Evolutionary conservation across 2,113 vertebrate species (phyloP).

Genomic region (Agelaius tricolor): DNA sequence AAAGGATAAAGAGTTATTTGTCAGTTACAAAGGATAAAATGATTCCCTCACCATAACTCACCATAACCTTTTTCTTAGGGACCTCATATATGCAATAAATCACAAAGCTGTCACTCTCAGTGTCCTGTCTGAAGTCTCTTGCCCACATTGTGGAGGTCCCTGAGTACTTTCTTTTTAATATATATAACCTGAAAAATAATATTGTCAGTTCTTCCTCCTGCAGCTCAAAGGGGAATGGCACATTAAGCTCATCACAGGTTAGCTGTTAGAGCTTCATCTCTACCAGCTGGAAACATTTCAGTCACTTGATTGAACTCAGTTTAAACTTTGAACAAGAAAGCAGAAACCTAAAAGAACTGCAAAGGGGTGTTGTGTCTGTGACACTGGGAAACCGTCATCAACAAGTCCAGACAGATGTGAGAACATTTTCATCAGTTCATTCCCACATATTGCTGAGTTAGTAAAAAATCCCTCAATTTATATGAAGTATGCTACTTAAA

Average conservation of each 20-base stretch:
- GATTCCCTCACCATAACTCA: background rate
- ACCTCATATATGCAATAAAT: background rate
- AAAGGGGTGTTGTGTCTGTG: background rate
- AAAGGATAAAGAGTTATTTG: background rate
- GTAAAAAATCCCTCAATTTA: background rate
- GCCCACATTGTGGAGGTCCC: background rate
- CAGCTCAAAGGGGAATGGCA: background rate
- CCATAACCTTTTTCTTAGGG: background rate
- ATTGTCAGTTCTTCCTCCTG: background rate
- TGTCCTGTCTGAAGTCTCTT: background rate
- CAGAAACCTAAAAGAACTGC: background rate
- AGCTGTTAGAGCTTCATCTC: background rate
- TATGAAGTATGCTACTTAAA: background rate
- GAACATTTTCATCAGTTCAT: background rate
- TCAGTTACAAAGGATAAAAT: background rate
- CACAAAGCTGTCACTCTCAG: background rate
- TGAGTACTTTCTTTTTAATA: background rate
- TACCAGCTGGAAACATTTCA: background rate
- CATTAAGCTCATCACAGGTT: background rate
- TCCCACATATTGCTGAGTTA: background rate
- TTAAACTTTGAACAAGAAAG: background rate
- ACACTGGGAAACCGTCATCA: background rate
- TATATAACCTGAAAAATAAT: background rate
- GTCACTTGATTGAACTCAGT: background rate
- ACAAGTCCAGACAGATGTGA: background rate